Conservation (phyloP, 2,888 invertebrate species). For the Hypomecis atomaria region DNA sequence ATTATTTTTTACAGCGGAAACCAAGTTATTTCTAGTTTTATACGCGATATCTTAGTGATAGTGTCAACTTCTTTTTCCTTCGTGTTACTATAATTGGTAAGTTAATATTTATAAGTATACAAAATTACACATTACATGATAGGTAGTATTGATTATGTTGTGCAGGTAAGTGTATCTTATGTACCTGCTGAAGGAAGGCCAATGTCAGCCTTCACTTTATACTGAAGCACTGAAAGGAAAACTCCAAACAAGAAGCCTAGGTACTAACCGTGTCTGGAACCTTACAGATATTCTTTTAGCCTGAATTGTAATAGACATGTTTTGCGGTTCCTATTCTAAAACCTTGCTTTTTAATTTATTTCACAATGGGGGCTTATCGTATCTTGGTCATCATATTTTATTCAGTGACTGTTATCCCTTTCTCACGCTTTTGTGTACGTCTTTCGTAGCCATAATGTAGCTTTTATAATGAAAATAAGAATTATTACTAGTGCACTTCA, state of each 20-base stretch:
- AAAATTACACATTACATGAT: slow-evolving; percentile 28
- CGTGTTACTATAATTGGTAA: slow-evolving; percentile 47
- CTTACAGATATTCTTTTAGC: neutral
- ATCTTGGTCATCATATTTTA: slow-evolving; percentile 1
- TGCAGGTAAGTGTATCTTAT: slow-evolving; percentile 25
- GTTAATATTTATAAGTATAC: slow-evolving; percentile 5
- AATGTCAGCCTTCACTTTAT: slow-evolving; percentile 66
- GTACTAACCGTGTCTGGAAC: neutral
- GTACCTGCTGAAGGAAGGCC: slow-evolving; percentile 60
- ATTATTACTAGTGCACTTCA: too few relatives aligned
- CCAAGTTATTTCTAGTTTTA: slow-evolving; percentile 44
- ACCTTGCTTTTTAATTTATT: slow-evolving; percentile 27
- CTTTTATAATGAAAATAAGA: too few relatives aligned
- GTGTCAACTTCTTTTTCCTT: slow-evolving; percentile 54
- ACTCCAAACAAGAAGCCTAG: neutral
- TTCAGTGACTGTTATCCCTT: neutral
- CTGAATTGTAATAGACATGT: neutral
- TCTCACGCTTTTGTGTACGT: slow-evolving; percentile 1
- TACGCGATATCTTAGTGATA: slow-evolving; percentile 54
- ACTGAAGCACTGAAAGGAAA: neutral
- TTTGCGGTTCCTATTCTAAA: neutral
- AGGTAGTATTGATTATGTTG: slow-evolving; percentile 72
- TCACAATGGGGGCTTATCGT: neutral
- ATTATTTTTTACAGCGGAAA: slow-evolving; percentile 59
- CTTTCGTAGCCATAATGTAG: neutral